Conservation (phyloP, 2,113 vertebrate species). For the Megaceryle torquata region DNA sequence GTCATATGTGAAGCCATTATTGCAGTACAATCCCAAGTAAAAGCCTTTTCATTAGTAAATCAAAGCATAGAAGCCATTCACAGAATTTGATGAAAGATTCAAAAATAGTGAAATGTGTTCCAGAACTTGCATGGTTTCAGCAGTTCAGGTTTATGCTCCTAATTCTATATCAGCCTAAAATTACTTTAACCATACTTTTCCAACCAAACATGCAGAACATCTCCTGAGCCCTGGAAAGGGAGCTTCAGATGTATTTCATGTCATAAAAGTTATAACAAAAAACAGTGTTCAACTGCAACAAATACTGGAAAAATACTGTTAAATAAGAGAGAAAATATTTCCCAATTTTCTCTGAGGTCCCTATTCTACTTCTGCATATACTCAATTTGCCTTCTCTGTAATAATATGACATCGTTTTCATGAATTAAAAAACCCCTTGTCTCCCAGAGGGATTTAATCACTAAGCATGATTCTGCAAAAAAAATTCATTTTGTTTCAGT, state of each 20-base stretch:
- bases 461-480: background rate
- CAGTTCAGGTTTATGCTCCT: background rate
- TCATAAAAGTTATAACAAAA: background rate
- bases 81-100: background rate
- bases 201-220: background rate
- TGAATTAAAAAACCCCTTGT: background rate
- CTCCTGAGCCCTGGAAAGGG: background rate
- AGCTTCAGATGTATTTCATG: background rate
- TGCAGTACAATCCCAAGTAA: background rate
- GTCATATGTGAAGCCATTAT: background rate
- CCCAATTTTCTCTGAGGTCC: background rate
- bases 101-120: background rate
- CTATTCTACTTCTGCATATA: background rate
- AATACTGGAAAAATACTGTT: background rate
- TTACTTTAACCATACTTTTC: background rate
- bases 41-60: background rate
- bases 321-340: background rate
- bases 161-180: background rate
- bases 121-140: background rate
- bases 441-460: background rate
- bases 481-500: background rate
- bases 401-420: background rate
- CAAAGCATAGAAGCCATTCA: background rate
- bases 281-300: background rate
- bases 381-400: background rate